Evolutionary conservation across 2,888 invertebrate species (phyloP), one percentile per base, ranked within the genome.

Genomic region (Choristoneura rosaceana): DNA sequence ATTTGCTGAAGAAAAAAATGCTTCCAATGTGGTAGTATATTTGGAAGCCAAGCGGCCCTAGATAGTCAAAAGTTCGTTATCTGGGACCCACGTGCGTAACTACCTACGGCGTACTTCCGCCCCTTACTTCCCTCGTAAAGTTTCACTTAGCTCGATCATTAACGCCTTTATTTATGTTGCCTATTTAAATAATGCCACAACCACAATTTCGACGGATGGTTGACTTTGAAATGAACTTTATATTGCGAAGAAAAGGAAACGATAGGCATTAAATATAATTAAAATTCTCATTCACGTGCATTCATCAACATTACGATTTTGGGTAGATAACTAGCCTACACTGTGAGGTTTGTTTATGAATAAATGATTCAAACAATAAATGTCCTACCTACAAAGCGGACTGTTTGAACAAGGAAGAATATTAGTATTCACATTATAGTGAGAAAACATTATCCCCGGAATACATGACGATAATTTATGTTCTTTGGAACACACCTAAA

Each of bases 41-140:
- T 47, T 14, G 0, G 52, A 8, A 17, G 17, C 12, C 25, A 52
- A 50, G 50, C 14, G 25, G 45, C 33, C 55, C 52, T 52, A 76
- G 77, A 59, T 71, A 69, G 78, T 77, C 76, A 74, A 78, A 74
- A 76, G 78, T 79, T 84, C 84, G 87, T 90, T 90, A 91, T 91
- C 90, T 86, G 79, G 7, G 38, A 38, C 84, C 84, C 91, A 92
- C 90, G 91, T 92, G 90, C 89, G 86, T 80, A 58, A 14, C 47
- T 33, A 33, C 82, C n/a, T n/a, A n/a, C 78, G 78, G 81, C 82
- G 85, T 87, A 88, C 86, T 90, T 92, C 92, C 92, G 92, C 90
- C 90, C 91, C 88, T 88, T 86, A 85, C 84, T 86, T 88, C 78
- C 78, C 73, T 73, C 73, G 68, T 73, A 73, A 69, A 73, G 63